Conservation (phyloP, 2,113 vertebrate genomes). For the Scortum barcoo region DNA sequence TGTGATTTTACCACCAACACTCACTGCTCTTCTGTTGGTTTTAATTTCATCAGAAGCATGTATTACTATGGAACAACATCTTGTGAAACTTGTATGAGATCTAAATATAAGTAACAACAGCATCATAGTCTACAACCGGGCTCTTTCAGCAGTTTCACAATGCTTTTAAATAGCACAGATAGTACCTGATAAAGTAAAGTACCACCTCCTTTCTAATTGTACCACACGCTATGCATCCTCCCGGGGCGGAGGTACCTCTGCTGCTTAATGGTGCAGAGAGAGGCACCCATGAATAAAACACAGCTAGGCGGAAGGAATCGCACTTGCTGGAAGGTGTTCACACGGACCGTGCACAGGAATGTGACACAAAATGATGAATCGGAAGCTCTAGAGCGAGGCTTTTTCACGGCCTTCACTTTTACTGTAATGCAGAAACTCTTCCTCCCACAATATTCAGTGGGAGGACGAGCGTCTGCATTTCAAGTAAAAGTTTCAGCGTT, state of each 20-base stretch:
- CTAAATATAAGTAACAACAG: background rate
- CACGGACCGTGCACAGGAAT: constrained; percentile 68
- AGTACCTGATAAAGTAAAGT: constrained; percentile 19
- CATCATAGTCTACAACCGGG: background rate
- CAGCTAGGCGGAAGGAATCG: constrained; percentile 72
- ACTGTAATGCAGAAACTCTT: constrained; percentile 46
- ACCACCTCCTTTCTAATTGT: constrained; percentile 29
- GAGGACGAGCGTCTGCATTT: too few relatives aligned
- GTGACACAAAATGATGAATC: constrained; percentile 70
- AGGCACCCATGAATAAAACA: constrained; percentile 72
- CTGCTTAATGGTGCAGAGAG: constrained; percentile 70
- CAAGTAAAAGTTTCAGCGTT: background rate
- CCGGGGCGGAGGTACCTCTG: constrained; percentile 35
- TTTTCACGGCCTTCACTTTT: constrained; percentile 35
- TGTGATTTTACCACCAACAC: background rate
- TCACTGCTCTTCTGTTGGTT: background rate
- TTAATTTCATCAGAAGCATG: background rate
- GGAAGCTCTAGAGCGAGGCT: constrained; percentile 25
- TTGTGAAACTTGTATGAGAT: background rate
- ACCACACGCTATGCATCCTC: constrained; percentile 44
- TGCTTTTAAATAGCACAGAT: background rate
- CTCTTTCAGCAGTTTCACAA: background rate
- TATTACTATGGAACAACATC: too few relatives aligned
- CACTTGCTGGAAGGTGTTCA: constrained; percentile 70
- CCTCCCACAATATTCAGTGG: constrained; percentile 1